These are phyloP conservation scores for Pyxicephalus adspersus DNA, from an alignment of 2,113 vertebrate genomes.

Conservation along the genomic window DNA sequence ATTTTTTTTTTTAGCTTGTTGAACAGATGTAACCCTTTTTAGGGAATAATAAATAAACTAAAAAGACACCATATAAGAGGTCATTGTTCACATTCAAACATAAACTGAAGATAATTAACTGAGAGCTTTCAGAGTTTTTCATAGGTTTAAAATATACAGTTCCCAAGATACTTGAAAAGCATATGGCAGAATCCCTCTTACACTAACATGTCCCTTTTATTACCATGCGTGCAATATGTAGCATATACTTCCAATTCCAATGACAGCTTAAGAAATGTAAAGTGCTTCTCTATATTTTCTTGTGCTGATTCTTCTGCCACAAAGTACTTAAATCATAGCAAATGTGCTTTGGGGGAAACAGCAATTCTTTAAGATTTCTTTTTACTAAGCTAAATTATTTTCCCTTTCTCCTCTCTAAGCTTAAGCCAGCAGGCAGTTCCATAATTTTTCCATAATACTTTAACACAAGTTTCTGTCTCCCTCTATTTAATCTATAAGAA, in stretches of 20 bases:
- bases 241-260: conserved; percentile 17
- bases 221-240: conserved; percentile 19
- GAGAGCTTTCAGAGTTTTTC: no score
- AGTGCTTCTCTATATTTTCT: neutral
- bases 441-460: conserved; percentile 24
- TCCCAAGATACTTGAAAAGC: no score
- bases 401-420: neutral
- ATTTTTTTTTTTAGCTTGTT: no score
- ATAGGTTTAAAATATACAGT: no score
- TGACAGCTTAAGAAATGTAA: conserved; percentile 22
- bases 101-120: no score
- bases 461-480: conserved; percentile 8
- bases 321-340: conserved; percentile 24
- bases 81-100: no score
- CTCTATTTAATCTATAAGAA: conserved; percentile 7
- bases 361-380: neutral
- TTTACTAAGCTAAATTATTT: neutral
- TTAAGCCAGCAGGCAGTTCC: neutral
- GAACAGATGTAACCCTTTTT: no score
- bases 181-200: no score
- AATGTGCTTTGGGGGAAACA: conserved; percentile 1
- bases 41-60: no score
- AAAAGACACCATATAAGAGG: no score
- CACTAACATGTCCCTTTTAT: conserved; percentile 9
- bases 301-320: conserved; percentile 3